Evolutionary conservation across 2,888 invertebrate species (phyloP).

Genomic region (Parascotia fuliginaria): DNA sequence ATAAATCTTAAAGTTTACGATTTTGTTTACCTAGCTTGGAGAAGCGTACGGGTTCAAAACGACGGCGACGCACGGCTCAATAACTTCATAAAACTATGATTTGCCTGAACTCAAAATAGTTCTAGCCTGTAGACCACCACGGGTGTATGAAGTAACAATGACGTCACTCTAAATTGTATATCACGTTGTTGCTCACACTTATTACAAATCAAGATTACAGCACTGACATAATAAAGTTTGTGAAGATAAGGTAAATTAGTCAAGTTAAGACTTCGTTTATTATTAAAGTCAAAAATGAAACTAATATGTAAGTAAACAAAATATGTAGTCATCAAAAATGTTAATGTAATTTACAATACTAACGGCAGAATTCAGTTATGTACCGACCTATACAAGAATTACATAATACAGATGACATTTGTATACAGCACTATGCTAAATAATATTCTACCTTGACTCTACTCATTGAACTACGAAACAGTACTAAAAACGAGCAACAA

Average conservation of each 20-base stretch:
- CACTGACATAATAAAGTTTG: conserved; percentile 10
- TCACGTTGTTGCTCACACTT: conserved; percentile 16
- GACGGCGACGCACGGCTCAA: conserved; percentile 6
- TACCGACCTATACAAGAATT: neutral
- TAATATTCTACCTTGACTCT: conserved; percentile 14
- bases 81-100: conserved; percentile 6
- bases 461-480: conserved; percentile 15
- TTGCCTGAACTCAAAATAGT: conserved; percentile 8
- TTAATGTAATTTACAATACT: neutral
- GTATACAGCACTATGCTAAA: conserved; percentile 1
- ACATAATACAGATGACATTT: conserved; percentile 7
- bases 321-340: neutral
- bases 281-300: neutral
- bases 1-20: conserved; percentile 66
- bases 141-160: conserved; percentile 30
- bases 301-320: neutral
- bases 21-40: conserved; percentile 47
- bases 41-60: neutral
- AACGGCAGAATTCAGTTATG: neutral
- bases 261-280: neutral
- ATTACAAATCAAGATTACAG: conserved; percentile 24
- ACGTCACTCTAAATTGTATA: conserved; percentile 42
- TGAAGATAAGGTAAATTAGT: conserved; percentile 1
- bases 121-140: conserved; percentile 18
- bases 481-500: conserved; percentile 15